These are phyloP conservation scores for Eleutherodactylus coqui DNA, from an alignment of 2,797 vertebrate genomes.

Conservation along the genomic window DNA sequence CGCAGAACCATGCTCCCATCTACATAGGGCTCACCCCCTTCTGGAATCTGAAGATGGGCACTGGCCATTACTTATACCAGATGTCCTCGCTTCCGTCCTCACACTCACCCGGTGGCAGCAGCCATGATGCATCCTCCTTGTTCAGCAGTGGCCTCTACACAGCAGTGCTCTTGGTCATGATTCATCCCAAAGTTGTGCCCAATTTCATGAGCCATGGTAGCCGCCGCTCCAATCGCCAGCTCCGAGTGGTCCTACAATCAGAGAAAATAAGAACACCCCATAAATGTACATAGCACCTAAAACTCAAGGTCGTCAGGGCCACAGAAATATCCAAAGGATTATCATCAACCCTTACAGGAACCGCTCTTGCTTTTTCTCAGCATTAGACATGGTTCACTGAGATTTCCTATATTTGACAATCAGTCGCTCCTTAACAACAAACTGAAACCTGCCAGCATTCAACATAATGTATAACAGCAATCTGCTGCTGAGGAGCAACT, in stretches of 20 bases:
- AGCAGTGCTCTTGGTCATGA: conserved; percentile 89
- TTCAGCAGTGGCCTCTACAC: conserved; percentile 81
- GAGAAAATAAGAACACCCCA: background rate
- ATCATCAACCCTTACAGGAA: too few species aligned
- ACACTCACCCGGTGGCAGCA: conserved; percentile 86
- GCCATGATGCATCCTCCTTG: conserved; percentile 95
- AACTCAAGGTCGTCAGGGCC: too few species aligned
- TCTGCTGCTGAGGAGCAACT: too few species aligned
- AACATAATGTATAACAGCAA: too few species aligned
- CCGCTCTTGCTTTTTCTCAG: too few species aligned
- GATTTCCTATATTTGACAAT: too few species aligned
- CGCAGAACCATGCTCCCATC: background rate
- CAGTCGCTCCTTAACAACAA: too few species aligned
- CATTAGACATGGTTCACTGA: too few species aligned
- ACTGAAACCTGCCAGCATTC: too few species aligned
- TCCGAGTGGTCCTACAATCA: conserved; percentile 88
- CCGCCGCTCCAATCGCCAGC: conserved; percentile 85
- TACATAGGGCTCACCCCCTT: background rate
- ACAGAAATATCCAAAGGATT: too few species aligned
- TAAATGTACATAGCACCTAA: background rate
- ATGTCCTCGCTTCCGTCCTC: background rate
- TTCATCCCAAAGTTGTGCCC: conserved; percentile 96
- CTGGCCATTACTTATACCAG: background rate
- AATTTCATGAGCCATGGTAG: conserved; percentile 97
- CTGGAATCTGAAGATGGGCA: too few species aligned